Conservation (phyloP, 2,113 vertebrate species). For the Xyrauchen texanus region DNA sequence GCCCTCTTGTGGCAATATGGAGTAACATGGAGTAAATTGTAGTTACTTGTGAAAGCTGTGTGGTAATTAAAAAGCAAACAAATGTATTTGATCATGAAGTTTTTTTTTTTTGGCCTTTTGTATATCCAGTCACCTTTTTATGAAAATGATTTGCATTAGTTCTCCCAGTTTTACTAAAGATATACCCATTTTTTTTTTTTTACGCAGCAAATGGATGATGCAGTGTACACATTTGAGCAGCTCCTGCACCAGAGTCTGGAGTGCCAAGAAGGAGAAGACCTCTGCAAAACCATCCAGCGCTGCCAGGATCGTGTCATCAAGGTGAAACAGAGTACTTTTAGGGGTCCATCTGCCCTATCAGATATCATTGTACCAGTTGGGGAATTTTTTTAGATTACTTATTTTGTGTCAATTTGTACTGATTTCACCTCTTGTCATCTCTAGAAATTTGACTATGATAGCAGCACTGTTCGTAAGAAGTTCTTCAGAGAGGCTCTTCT, state of each 20-base stretch:
- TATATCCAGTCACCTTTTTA: too few relatives aligned
- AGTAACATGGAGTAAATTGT: too few relatives aligned
- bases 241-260: slow-evolving; percentile 90
- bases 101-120: too few relatives aligned
- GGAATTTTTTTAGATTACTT: too few relatives aligned
- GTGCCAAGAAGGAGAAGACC: slow-evolving; percentile 74
- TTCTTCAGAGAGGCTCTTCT: slow-evolving; percentile 96
- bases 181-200: slow-evolving; percentile 25
- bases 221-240: slow-evolving; percentile 91
- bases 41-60: too few relatives aligned
- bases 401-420: too few relatives aligned
- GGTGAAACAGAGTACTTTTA: slow-evolving; percentile 70
- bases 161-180: not conserved
- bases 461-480: slow-evolving; percentile 91
- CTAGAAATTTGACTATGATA: slow-evolving; percentile 95
- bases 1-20: slow-evolving; percentile 43
- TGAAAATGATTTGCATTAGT: too few relatives aligned
- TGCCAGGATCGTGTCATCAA: slow-evolving; percentile 95
- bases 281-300: slow-evolving; percentile 89
- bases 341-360: not conserved
- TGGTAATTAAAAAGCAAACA: too few relatives aligned
- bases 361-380: too few relatives aligned
- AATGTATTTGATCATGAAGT: too few relatives aligned
- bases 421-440: not conserved
- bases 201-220: slow-evolving; percentile 93